phyloP scores from a whole-genome alignment of 2,888 invertebrate genomes.

The Ichneumoninae sp. region DNA sequence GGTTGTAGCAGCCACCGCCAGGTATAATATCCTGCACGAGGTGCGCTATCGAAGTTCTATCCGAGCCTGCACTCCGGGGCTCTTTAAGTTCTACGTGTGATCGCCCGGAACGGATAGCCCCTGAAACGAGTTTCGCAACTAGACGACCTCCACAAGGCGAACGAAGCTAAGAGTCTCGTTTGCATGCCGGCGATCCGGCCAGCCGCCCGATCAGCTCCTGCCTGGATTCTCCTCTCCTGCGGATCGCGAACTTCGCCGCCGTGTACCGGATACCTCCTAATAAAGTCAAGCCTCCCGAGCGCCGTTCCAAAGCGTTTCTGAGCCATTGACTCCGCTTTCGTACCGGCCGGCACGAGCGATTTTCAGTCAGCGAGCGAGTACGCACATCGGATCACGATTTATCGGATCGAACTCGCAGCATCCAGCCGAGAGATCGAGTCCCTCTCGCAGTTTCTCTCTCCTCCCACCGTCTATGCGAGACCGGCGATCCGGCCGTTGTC shows the following conservation, averaged over 20 bases:
- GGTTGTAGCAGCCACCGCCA: not conserved
- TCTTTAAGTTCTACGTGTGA: slow-evolving; percentile 54
- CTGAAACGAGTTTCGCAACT: slow-evolving; percentile 79
- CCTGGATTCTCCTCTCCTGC: slow-evolving; percentile 1
- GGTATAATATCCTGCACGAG: slow-evolving; percentile 12
- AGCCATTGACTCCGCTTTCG: slow-evolving; percentile 56
- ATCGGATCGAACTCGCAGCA: slow-evolving; percentile 38
- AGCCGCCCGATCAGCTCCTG: slow-evolving; percentile 45
- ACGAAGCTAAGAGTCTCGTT: slow-evolving; percentile 70
- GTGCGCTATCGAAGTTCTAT: slow-evolving; percentile 15
- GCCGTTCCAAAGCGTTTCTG: slow-evolving; percentile 32
- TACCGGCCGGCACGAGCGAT: slow-evolving; percentile 4
- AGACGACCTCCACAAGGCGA: slow-evolving; percentile 78
- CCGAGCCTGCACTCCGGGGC: slow-evolving; percentile 38
- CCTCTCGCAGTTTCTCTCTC: slow-evolving; percentile 3
- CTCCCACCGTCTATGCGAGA: slow-evolving; percentile 28
- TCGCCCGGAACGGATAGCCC: slow-evolving; percentile 63
- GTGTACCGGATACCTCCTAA: slow-evolving; percentile 71
- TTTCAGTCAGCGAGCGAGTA: not conserved
- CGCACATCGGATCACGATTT: slow-evolving; percentile 34
- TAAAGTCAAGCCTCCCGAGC: slow-evolving; percentile 71
- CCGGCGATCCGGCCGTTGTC: slow-evolving; percentile 53
- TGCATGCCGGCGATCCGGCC: slow-evolving; percentile 68
- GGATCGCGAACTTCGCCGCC: slow-evolving; percentile 21
- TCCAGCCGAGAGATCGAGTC: slow-evolving; percentile 5